Percentiles rank a stretch among this genome's conserved stretches.
Conservation (phyloP, 1,140 invertebrate genomes). For the Cecropterus lyciades region DNA sequence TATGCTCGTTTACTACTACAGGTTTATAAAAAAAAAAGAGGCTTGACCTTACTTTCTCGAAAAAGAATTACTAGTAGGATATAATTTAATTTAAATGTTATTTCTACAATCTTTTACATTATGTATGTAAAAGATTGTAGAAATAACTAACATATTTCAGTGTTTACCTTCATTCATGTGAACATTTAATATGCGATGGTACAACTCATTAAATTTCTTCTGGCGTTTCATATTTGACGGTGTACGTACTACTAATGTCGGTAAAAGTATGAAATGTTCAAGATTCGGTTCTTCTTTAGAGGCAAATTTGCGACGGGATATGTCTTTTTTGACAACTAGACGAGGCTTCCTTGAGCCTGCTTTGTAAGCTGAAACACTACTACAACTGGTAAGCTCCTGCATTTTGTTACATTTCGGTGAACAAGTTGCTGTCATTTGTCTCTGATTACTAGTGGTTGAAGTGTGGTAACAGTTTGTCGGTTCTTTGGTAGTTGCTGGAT, state of each 20-base stretch:
- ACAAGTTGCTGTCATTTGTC: slow-evolving; percentile 2
- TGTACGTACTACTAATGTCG: slow-evolving; percentile 75
- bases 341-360: slow-evolving; percentile 53
- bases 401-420: slow-evolving; percentile 15
- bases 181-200: slow-evolving; percentile 70
- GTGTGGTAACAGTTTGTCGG: slow-evolving; percentile 67
- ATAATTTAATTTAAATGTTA: too few relatives aligned
- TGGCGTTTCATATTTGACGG: slow-evolving; percentile 76
- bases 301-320: slow-evolving; percentile 51
- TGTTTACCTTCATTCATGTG: slow-evolving; percentile 57
- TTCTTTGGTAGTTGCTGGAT: slow-evolving; percentile 48
- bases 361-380: slow-evolving; percentile 49
- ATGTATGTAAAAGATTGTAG: too few relatives aligned
- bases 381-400: slow-evolving; percentile 49
- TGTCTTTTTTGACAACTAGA: slow-evolving; percentile 66
- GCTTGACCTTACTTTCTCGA: too few relatives aligned
- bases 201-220: slow-evolving; percentile 75
- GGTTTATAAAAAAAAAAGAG: too few relatives aligned
- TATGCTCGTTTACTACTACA: too few relatives aligned
- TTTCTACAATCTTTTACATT: too few relatives aligned
- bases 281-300: slow-evolving; percentile 63
- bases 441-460: slow-evolving; percentile 44
- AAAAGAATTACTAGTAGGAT: too few relatives aligned
- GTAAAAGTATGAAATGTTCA: slow-evolving; percentile 73
- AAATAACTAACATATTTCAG: too few relatives aligned